These are phyloP conservation scores for Dermochelys coriacea DNA, from an alignment of 2,797 vertebrate genomes.

Conservation along the genomic window DNA sequence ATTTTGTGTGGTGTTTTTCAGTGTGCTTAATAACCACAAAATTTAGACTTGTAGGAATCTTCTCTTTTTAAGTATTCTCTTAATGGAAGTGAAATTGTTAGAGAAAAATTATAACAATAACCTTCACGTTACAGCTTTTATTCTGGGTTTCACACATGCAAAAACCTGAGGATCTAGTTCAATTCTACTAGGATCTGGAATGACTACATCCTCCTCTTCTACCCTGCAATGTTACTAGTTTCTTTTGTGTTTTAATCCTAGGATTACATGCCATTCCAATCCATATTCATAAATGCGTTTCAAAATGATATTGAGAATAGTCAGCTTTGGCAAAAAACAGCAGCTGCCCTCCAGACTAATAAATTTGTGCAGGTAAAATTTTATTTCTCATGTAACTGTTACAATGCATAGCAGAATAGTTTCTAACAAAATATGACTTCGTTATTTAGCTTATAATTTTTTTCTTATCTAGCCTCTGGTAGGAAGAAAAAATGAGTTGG, in stretches of 20 bases:
- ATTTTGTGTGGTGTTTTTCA: background rate
- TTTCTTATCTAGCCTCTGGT: conserved; percentile 88
- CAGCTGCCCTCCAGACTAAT: conserved; percentile 91
- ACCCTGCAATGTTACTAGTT: background rate
- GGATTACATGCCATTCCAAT: conserved; percentile 96
- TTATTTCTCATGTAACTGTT: background rate
- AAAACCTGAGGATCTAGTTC: background rate
- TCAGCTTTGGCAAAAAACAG: conserved; percentile 91
- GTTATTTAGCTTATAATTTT: background rate
- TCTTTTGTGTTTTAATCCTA: conserved; percentile 75
- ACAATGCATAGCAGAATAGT: background rate
- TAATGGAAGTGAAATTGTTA: background rate
- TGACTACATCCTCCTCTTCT: background rate
- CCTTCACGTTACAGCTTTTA: background rate
- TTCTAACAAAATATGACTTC: background rate
- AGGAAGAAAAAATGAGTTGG: conserved; percentile 93
- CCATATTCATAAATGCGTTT: conserved; percentile 92
- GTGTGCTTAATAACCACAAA: background rate
- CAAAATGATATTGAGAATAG: conserved; percentile 93
- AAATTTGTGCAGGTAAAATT: conserved; percentile 94
- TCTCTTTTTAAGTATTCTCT: background rate
- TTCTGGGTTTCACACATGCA: background rate
- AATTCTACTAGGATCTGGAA: background rate
- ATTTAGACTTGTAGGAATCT: background rate
- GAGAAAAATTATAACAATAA: background rate